These are phyloP conservation scores for Aphaenogaster ashmeadi DNA, from an alignment of 1,140 invertebrate species.

Conservation along the genomic window DNA sequence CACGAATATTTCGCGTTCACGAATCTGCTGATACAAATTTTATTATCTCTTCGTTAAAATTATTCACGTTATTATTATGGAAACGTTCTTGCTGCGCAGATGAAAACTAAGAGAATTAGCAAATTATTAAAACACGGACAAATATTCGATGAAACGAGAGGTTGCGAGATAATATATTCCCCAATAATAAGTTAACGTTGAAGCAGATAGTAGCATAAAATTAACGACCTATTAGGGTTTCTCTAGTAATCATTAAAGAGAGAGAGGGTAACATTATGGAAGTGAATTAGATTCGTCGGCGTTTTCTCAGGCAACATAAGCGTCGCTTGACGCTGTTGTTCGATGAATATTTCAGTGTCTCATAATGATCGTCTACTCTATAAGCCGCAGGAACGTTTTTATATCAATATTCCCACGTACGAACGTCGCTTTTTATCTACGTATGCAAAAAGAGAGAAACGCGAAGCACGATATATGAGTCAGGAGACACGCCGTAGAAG, in stretches of 20 bases:
- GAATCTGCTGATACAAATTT: background rate
- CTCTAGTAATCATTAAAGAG: constrained; percentile 14
- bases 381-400: constrained; percentile 13
- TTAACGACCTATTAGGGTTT: background rate
- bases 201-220: background rate
- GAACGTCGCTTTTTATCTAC: background rate
- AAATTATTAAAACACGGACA: background rate
- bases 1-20: background rate
- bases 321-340: constrained; percentile 11
- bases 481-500: background rate
- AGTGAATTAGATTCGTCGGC: constrained; percentile 17
- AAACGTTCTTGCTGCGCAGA: background rate
- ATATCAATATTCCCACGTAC: background rate
- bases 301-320: background rate
- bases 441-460: background rate
- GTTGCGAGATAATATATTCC: constrained; percentile 8
- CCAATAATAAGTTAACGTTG: background rate
- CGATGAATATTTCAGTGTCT: constrained; percentile 18
- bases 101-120: background rate
- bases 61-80: background rate
- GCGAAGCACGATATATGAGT: constrained; percentile 23
- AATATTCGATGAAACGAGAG: background rate
- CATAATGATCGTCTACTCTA: background rate
- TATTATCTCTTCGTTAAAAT: background rate
- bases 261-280: background rate